These are phyloP conservation scores for Sterna hirundo DNA, from an alignment of 2,113 vertebrate genomes.

Conservation along the genomic window DNA sequence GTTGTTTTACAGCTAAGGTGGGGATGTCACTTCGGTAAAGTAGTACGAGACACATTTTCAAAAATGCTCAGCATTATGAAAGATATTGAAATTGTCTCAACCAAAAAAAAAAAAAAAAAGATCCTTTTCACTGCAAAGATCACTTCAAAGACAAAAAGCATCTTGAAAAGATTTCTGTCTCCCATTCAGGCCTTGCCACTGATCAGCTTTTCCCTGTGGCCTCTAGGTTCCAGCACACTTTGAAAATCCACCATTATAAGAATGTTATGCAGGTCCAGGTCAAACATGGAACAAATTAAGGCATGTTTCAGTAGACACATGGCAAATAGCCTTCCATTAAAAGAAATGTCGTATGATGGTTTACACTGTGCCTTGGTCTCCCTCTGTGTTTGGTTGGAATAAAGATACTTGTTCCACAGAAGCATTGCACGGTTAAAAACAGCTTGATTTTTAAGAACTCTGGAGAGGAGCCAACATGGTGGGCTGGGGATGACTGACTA, in stretches of 20 bases:
- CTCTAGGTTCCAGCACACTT: neutral
- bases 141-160: neutral
- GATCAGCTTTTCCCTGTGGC: neutral
- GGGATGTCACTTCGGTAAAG: neutral
- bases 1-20: neutral
- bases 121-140: neutral
- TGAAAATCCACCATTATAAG: neutral
- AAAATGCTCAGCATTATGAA: neutral
- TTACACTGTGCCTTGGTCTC: neutral
- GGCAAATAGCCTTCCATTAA: neutral
- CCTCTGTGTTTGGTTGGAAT: neutral
- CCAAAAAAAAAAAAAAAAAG: neutral
- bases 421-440: neutral
- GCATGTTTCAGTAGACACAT: neutral
- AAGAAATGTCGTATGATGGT: neutral
- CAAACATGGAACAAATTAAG: neutral
- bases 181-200: neutral
- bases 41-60: neutral
- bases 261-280: neutral
- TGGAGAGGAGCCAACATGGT: neutral
- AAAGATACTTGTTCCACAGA: neutral
- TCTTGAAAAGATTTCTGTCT: neutral
- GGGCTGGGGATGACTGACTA: neutral
- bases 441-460: neutral
- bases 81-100: neutral